Evolutionary conservation across 2,888 invertebrate species (phyloP), one percentile per base, ranked within the genome.

Genomic region (Polydesmus complanatus): DNA sequence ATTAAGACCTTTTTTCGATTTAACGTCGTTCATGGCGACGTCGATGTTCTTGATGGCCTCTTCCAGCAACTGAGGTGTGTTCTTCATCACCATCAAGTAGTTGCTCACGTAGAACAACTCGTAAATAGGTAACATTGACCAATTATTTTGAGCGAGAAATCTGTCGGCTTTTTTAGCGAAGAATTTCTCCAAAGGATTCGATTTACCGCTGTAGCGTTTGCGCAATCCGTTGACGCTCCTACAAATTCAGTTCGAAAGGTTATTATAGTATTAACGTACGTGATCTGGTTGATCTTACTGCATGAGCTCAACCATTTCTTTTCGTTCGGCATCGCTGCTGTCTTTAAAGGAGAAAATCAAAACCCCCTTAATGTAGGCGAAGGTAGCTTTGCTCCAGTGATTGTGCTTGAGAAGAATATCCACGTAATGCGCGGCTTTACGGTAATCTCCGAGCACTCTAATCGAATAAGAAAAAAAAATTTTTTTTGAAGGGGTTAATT

Each of bases 181-280:
- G 14, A 58, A 58, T 14, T 58, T 58, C n/a, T 58, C 58, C 51
- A 58, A 8, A 1, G 58, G 58, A 51, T 51, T 58, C 1, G 58
- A 58, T 25, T 58, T 58, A 1, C 58, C 58, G 14, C 58, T 58
- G 58, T 25, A 58, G 1, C 27, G 50, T 2, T 25, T 2, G 8
- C 27, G 23, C 3, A 58, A 23, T 5, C 19, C 22, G 2, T 23
- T 26, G 2, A 58, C 53, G 2, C n/a, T 54, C 22, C 59, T 54
- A 11, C 1, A 53, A 22, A 14, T 2, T 53, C 26, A 53, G 21
- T 25, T 18, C 52, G 11, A 59, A 11, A n/a, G 19, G 19, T 14
- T 14, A 51, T 51, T 51, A 8, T 23, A 52, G 52, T 57, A 21
- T 37, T 8, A 19, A 14, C 22, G 22, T 8, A 47, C 22, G 21